Base-by-base conservation (phyloP, 2,888 invertebrate species). In the Rhogogaster chlorosoma region DNA sequence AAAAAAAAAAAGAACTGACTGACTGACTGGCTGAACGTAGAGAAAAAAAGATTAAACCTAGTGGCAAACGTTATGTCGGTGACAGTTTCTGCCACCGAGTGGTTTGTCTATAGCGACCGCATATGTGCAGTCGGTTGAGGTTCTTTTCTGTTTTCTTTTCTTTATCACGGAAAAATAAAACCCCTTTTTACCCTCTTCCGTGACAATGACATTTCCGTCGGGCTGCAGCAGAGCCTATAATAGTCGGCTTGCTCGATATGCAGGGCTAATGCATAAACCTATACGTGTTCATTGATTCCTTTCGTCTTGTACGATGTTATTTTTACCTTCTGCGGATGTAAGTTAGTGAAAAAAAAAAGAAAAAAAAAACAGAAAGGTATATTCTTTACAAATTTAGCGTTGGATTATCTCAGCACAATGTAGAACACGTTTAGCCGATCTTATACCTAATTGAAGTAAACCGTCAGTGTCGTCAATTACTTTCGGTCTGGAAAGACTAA, bases 71-170 rank as follows among this genome's bases (percentile, higher is more conserved):
- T 53, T 53, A 29, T 77, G 45, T 53, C 77, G 49, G 77, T 77
- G 49, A 77, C 77, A 77, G 77, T 53, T 42, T 80, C 22, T 80
- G 38, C 38, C 80, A 42, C 38, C 80, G 87, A 89, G 88, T 89
- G 89, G 53, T 90, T 89, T 88, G 89, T 89, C 84, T 89, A 84
- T 89, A 91, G 90, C 90, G 90, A 91, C 91, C 91, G n/a, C 53
- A 53, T 53, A 91, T 91, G 90, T 91, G 7, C 53, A 53, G 91
- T 90, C 88, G 64, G 86, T 86, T 83, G 84, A 45, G 83, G 84
- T 67, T 22, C 26, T 84, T 84, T 42, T 64, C 83, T 84, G 57
- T 6, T 80, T n/a, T 61, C 22, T 18, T 84, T 84, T 67, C 15
- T 80, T 80, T 26, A 57, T 22, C 80, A 29, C n/a, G 49, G 77